Evolutionary conservation across 2,113 vertebrate species (phyloP).

Genomic region (Saccopteryx bilineata): DNA sequence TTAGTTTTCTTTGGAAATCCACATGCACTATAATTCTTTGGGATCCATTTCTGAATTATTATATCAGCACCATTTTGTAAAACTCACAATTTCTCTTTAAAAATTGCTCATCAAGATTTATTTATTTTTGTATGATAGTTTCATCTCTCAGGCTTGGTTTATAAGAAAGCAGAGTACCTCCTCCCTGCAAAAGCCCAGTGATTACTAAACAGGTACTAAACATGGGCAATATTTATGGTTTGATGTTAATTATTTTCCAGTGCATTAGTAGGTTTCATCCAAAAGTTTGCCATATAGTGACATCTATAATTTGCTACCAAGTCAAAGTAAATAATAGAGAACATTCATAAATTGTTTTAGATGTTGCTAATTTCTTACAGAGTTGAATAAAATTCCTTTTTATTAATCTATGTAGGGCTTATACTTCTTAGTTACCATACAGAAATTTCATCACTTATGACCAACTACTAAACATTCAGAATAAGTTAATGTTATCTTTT

Average conservation of each 20-base stretch:
- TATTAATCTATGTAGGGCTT: neutral
- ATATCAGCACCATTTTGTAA: neutral
- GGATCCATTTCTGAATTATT: neutral
- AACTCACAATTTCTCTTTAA: neutral
- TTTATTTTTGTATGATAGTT: neutral
- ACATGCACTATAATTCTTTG: neutral
- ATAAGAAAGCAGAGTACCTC: neutral
- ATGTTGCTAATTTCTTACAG: constrained; percentile 16
- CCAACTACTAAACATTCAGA: neutral
- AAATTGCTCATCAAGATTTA: neutral
- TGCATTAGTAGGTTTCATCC: neutral
- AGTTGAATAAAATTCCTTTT: neutral
- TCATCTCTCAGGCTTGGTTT: neutral
- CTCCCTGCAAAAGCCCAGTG: neutral
- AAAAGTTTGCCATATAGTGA: neutral
- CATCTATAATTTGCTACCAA: constrained; percentile 22
- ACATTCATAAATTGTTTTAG: constrained; percentile 18
- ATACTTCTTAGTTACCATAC: neutral
- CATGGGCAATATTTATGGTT: neutral
- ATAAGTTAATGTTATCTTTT: neutral
- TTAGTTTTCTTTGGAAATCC: neutral
- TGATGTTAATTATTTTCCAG: neutral
- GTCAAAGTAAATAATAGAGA: constrained; percentile 35
- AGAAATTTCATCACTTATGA: neutral
- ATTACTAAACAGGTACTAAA: neutral